Conservation (phyloP, 2,113 vertebrate genomes). For the Hymenochirus boettgeri region DNA sequence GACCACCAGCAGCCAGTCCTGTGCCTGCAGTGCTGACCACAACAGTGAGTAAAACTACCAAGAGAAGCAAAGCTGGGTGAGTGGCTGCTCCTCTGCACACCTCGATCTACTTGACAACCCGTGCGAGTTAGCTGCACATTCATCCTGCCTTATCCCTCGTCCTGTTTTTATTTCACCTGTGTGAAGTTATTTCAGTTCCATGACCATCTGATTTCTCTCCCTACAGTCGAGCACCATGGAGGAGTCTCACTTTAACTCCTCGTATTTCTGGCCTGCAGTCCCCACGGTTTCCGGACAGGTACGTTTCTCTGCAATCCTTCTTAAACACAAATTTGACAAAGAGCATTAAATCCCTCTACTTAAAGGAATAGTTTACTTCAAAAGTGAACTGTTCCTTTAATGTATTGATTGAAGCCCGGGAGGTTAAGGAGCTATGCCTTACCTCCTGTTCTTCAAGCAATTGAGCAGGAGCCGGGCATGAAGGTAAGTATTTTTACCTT, state of each 20-base stretch:
- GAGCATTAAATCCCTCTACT: too few species aligned
- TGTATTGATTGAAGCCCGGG: too few species aligned
- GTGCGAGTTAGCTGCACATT: neutral
- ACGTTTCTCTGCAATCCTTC: conserved; percentile 40
- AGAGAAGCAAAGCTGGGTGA: conserved; percentile 17
- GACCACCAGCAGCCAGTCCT: neutral
- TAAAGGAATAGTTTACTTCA: too few species aligned
- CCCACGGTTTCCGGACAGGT: conserved; percentile 92
- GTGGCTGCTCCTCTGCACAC: neutral
- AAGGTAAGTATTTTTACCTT: too few species aligned
- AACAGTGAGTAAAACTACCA: conserved; percentile 7
- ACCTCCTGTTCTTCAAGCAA: too few species aligned
- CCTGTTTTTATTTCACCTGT: neutral
- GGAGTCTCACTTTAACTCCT: conserved; percentile 98
- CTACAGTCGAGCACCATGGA: conserved; percentile 67
- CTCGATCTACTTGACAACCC: neutral
- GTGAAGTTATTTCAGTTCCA: neutral
- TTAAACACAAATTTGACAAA: too few species aligned
- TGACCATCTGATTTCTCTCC: neutral
- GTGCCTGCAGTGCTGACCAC: conserved; percentile 3
- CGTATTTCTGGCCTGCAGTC: conserved; percentile 96
- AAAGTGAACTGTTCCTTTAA: too few species aligned
- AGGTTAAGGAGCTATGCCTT: too few species aligned
- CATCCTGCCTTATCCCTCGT: neutral
- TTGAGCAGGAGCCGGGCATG: too few species aligned